Evolutionary conservation across 2,888 invertebrate genomes (phyloP).

Genomic region (Meghimatium bilineatum): DNA sequence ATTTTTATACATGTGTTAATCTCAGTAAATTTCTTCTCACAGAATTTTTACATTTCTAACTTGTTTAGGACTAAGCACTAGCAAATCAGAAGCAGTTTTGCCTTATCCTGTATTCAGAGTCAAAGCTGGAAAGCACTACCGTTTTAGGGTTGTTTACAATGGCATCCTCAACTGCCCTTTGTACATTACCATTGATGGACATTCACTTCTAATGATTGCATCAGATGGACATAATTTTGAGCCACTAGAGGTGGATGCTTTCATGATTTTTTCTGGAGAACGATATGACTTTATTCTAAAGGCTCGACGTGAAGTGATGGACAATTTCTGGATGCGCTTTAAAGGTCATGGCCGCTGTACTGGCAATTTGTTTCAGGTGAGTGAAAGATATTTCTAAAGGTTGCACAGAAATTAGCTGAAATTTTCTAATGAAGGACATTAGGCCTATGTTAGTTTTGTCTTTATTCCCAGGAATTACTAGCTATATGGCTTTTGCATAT

Average conservation of each 20-base stretch:
- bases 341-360: slow-evolving; percentile 81
- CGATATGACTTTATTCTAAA: slow-evolving; percentile 52
- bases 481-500: too few species aligned
- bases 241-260: slow-evolving; percentile 58
- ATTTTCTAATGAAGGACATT: too few species aligned
- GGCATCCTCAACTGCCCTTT: slow-evolving; percentile 79
- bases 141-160: slow-evolving; percentile 69
- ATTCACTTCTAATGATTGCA: slow-evolving; percentile 65
- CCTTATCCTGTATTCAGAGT: slow-evolving; percentile 61
- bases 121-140: slow-evolving; percentile 59
- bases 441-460: too few species aligned
- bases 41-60: too few species aligned
- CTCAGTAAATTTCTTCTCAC: too few species aligned
- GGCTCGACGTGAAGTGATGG: slow-evolving; percentile 9
- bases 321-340: slow-evolving; percentile 86
- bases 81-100: slow-evolving; percentile 55
- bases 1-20: too few species aligned
- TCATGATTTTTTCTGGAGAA: slow-evolving; percentile 86
- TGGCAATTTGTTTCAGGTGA: neutral
- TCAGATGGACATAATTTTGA: slow-evolving; percentile 66
- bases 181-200: slow-evolving; percentile 67
- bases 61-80: slow-evolving; percentile 29
- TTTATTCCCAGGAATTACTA: too few species aligned
- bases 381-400: too few species aligned
- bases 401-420: too few species aligned